These are phyloP conservation scores for Kryptopterus vitreolus DNA, from an alignment of 2,797 vertebrate species.

Conservation along the genomic window DNA sequence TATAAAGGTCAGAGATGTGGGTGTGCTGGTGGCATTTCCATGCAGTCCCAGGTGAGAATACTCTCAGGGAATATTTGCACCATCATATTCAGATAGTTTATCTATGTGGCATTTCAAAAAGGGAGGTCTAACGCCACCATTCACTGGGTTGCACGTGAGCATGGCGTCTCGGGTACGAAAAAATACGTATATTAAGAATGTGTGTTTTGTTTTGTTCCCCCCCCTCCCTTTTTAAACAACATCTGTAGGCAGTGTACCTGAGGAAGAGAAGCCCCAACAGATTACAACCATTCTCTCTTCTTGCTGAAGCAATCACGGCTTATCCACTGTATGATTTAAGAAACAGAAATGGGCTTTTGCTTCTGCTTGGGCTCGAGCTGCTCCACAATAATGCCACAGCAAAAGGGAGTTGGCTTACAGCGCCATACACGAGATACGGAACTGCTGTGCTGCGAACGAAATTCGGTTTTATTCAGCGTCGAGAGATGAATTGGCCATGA, in stretches of 20 bases:
- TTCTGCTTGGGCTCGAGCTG: constrained; percentile 35
- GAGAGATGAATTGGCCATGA: constrained; percentile 19
- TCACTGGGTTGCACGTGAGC: background rate
- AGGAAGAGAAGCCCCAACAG: constrained; percentile 42
- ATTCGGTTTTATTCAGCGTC: constrained; percentile 18
- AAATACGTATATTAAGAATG: constrained; percentile 30
- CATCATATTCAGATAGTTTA: constrained; percentile 54
- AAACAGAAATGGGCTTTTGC: constrained; percentile 44
- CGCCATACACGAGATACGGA: constrained; percentile 37
- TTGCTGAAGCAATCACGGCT: constrained; percentile 48
- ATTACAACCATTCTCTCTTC: constrained; percentile 44
- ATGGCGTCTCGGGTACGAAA: constrained; percentile 5
- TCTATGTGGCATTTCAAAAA: constrained; percentile 55
- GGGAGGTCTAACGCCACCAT: constrained; percentile 35
- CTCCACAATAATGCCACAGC: constrained; percentile 53
- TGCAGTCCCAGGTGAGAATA: constrained; percentile 52
- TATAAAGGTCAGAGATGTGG: constrained; percentile 53
- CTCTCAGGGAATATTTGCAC: constrained; percentile 46
- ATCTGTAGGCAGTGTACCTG: constrained; percentile 27
- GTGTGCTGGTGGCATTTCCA: constrained; percentile 53
- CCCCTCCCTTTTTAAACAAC: constrained; percentile 36
- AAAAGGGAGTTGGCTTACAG: constrained; percentile 44
- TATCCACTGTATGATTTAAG: constrained; percentile 52
- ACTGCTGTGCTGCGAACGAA: constrained; percentile 12
- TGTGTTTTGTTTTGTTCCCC: constrained; percentile 15